Base-by-base conservation (phyloP, 2,113 vertebrate species). In the Ailurus styani region DNA sequence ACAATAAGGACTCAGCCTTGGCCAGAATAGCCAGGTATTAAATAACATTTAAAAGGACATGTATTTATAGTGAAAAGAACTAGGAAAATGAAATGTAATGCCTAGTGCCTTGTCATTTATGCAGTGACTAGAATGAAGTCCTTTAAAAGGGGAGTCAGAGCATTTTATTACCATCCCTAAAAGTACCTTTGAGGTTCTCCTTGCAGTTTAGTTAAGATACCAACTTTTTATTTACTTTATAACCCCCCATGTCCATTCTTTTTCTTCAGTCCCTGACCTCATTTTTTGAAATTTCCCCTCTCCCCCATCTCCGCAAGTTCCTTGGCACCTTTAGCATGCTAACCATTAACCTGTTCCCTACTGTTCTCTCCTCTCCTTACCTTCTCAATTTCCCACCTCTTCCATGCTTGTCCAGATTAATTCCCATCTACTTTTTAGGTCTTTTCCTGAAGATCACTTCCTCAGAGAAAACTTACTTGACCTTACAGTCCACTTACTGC, bases 321-420 rank as follows among this genome's bases (percentile, higher is more conserved):
- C 7, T 21, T n/a, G 77, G 20, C 40, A 31, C 18, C 23, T 83
- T 37, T 50, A 73, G 17, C 14, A 55, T 1, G 4, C 8, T 50
- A 18, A 64, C 7, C 8, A 2, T 6, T 40, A 11, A 50, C 17
- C 18, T 87, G 37, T 34, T 52, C 31, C 8, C 29, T 27, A 23
- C 29, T 2, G 7, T 14, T 55, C 25, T 81, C 42, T 7, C 2
- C 21, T 62, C 13, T 89, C 27, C 6, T 86, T 52, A 20, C 11
- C 17, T 47, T 81, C 20, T 34, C n/a, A 0, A n/a, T 1, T 17
- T 0, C 8, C 27, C 7, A 7, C 31, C 8, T 17, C 0, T 10
- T 2, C 27, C n/a, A 25, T 14, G 3, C 14, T 72, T 54, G 13
- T 12, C 42, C n/a, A 62, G 4, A 7, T 42, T 68, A 70, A 78